A percentile compares a stretch with the other conserved stretches of the same genome.
These are phyloP conservation scores for Pungitius pungitius DNA, from an alignment of 2,113 vertebrate species.

Conservation along the genomic window DNA sequence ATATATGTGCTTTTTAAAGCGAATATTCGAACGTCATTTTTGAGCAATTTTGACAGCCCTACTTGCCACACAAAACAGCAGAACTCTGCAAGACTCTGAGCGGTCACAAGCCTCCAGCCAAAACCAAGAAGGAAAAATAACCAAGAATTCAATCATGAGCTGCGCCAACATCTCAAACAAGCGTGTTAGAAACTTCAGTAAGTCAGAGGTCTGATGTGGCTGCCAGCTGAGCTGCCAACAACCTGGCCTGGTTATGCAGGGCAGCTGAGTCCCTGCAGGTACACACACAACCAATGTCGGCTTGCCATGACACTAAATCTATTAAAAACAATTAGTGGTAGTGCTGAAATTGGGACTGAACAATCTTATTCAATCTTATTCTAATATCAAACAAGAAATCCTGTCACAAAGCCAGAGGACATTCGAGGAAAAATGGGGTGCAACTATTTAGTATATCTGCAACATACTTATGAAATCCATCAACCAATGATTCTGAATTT, in stretches of 20 bases:
- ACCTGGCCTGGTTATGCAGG: conserved; percentile 48
- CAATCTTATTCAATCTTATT: conserved; percentile 16
- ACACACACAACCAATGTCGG: not conserved
- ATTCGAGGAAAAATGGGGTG: not conserved
- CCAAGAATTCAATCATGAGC: conserved; percentile 46
- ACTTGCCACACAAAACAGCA: not conserved
- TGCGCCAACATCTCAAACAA: conserved; percentile 56
- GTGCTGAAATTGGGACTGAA: not conserved
- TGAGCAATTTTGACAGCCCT: too few relatives aligned
- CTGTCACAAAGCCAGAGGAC: not conserved
- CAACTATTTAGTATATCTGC: not conserved
- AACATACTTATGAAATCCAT: not conserved
- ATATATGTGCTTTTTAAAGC: too few relatives aligned
- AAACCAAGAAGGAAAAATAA: conserved; percentile 50
- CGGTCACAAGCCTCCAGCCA: conserved; percentile 12
- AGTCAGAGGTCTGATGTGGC: conserved; percentile 41
- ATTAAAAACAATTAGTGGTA: not conserved
- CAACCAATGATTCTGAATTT: not conserved
- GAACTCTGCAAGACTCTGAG: not conserved
- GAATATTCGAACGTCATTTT: too few relatives aligned
- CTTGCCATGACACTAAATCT: not conserved
- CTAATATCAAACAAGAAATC: too few relatives aligned
- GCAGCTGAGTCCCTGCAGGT: conserved; percentile 65
- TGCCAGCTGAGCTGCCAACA: conserved; percentile 68
- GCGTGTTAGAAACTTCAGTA: conserved; percentile 75